Evolutionary conservation across 2,113 vertebrate species (phyloP).

Genomic region (Mormyrus lacerda): DNA sequence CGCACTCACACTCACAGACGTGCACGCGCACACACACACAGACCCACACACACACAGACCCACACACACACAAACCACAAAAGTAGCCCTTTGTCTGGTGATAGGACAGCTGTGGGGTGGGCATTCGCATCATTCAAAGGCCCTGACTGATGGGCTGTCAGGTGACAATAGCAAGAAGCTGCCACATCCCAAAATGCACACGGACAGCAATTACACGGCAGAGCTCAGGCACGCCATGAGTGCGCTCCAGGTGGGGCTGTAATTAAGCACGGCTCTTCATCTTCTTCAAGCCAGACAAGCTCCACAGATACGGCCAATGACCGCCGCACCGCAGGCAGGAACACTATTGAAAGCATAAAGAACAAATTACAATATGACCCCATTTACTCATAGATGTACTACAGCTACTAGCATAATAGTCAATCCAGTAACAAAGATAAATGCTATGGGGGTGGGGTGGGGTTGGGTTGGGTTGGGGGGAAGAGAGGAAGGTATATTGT

Average conservation of each 20-base stretch:
- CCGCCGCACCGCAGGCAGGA: background rate
- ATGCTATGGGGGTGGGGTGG: background rate
- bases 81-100: conserved; percentile 16
- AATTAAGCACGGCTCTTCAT: conserved; percentile 28
- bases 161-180: conserved; percentile 37
- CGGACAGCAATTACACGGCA: conserved; percentile 29
- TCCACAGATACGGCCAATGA: background rate
- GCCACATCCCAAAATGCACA: conserved; percentile 25
- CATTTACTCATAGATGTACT: background rate
- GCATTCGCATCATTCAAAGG: conserved; percentile 27
- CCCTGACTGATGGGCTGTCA: conserved; percentile 44
- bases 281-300: background rate
- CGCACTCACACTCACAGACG: background rate
- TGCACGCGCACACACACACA: conserved; percentile 16
- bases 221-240: conserved; percentile 15
- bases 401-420: background rate
- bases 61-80: conserved; percentile 8
- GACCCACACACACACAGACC: conserved; percentile 23
- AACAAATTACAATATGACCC: background rate
- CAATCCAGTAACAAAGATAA: background rate
- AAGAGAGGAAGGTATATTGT: background rate
- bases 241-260: conserved; percentile 39
- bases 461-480: no score
- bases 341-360: background rate
- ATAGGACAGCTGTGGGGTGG: background rate